These are phyloP conservation scores for Heliothis subflexa DNA, from an alignment of 1,140 invertebrate species.

Conservation along the genomic window DNA sequence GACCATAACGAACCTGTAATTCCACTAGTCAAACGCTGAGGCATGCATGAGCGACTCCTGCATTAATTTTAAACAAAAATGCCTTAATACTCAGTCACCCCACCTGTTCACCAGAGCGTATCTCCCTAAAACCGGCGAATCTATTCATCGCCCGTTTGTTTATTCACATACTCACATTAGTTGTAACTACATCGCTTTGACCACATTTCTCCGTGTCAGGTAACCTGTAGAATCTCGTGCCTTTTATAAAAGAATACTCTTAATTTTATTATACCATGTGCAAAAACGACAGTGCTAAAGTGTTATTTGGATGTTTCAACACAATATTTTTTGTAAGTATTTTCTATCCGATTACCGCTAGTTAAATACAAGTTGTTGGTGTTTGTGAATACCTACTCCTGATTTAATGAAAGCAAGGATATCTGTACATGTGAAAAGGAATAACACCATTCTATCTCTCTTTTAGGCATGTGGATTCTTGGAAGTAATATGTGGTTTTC, in stretches of 20 bases:
- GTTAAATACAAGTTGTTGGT: not conserved
- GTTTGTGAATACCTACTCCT: not conserved
- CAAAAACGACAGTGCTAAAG: constrained; percentile 76
- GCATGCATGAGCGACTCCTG: constrained; percentile 70
- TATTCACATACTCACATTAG: constrained; percentile 69
- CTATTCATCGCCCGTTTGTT: constrained; percentile 75
- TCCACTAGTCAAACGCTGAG: constrained; percentile 22
- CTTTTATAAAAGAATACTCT: not conserved
- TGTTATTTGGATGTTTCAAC: constrained; percentile 82
- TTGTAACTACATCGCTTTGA: constrained; percentile 48
- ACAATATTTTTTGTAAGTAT: constrained; percentile 83
- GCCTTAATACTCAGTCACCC: constrained; percentile 86
- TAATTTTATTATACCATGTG: constrained; percentile 60
- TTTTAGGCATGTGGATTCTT: constrained; percentile 89
- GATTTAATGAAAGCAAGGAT: too few relatives aligned
- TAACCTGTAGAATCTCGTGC: constrained; percentile 33
- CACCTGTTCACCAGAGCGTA: constrained; percentile 84
- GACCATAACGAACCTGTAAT: constrained; percentile 37
- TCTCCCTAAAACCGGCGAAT: constrained; percentile 85
- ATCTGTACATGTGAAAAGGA: not conserved
- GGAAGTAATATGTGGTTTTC: constrained; percentile 89
- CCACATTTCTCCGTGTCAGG: constrained; percentile 51
- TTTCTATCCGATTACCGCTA: constrained; percentile 26
- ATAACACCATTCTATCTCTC: constrained; percentile 5
- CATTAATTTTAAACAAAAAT: constrained; percentile 83